These are phyloP conservation scores for Tapera naevia DNA, from an alignment of 2,797 vertebrate genomes.

Conservation along the genomic window DNA sequence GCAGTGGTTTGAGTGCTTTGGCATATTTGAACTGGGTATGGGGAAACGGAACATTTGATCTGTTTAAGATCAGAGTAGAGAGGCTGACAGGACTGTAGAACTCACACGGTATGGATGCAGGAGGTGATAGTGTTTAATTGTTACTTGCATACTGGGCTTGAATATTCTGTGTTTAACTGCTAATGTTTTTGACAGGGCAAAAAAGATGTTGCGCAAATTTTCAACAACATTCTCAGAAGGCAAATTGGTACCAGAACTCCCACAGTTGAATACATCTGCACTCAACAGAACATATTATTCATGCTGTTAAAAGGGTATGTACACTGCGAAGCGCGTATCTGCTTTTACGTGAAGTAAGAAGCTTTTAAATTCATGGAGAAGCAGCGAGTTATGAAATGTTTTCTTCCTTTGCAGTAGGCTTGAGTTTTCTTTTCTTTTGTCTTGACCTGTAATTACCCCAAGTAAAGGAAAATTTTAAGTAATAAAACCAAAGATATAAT, in stretches of 20 bases:
- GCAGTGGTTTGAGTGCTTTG: neutral
- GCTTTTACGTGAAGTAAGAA: neutral
- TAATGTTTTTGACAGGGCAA: slow-evolving; percentile 85
- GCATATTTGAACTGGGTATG: neutral
- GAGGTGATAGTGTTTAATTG: neutral
- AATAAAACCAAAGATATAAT: neutral
- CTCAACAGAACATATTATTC: slow-evolving; percentile 97
- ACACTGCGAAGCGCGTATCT: neutral
- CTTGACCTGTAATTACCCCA: neutral
- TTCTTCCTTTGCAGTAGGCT: neutral
- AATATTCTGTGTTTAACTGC: slow-evolving; percentile 29
- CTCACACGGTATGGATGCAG: neutral
- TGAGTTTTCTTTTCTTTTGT: neutral
- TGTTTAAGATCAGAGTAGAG: neutral
- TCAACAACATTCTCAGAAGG: slow-evolving; percentile 97
- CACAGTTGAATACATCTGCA: slow-evolving; percentile 97
- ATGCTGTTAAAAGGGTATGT: slow-evolving; percentile 97
- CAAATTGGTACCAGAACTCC: slow-evolving; percentile 97
- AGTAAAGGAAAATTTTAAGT: neutral
- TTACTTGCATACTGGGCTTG: neutral
- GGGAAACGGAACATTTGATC: neutral
- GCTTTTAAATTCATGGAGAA: neutral
- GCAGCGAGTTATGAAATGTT: neutral
- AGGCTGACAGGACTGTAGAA: neutral
- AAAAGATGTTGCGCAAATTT: slow-evolving; percentile 98